Percentiles rank a stretch among this genome's conserved stretches.
Conservation (phyloP, 2,888 invertebrate genomes). For the Thecocarcelia acutangulata region DNA sequence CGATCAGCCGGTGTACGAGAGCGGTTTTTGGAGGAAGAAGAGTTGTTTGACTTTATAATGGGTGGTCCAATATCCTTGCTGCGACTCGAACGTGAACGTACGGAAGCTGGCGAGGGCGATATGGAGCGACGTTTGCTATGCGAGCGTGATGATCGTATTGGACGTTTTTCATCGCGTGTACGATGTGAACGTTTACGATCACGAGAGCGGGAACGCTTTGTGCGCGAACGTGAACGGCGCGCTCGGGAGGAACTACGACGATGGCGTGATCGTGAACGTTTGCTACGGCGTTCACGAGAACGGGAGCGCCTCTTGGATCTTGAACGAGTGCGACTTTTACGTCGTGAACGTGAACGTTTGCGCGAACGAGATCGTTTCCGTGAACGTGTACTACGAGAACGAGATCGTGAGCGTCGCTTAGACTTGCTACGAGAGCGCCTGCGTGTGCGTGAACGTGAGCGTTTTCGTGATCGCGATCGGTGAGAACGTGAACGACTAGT, state of each 20-base stretch:
- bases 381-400: constrained; percentile 85
- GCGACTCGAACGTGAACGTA: constrained; percentile 76
- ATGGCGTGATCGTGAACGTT: constrained; percentile 75
- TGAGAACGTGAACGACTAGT: constrained; percentile 84
- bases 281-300: constrained; percentile 74
- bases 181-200: constrained; percentile 84
- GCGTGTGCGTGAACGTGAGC: constrained; percentile 83
- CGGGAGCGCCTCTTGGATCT: constrained; percentile 78
- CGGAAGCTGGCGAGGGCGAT: constrained; percentile 80
- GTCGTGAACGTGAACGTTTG: constrained; percentile 83
- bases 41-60: constrained; percentile 66
- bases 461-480: constrained; percentile 85
- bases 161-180: constrained; percentile 80
- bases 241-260: constrained; percentile 77
- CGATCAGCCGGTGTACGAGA: constrained; percentile 80
- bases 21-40: constrained; percentile 78
- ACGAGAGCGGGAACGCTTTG: constrained; percentile 82
- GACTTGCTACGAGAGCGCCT: constrained; percentile 81
- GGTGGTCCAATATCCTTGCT: constrained; percentile 76
- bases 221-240: constrained; percentile 77
- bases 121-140: constrained; percentile 79
- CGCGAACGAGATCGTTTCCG: constrained; percentile 80
- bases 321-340: constrained; percentile 80
- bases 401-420: constrained; percentile 82
- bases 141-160: constrained; percentile 80